A percentile compares a stretch with the other conserved stretches of the same genome.
These are phyloP conservation scores for Drosophila varians DNA, from an alignment of 1,140 invertebrate species.

Conservation along the genomic window DNA sequence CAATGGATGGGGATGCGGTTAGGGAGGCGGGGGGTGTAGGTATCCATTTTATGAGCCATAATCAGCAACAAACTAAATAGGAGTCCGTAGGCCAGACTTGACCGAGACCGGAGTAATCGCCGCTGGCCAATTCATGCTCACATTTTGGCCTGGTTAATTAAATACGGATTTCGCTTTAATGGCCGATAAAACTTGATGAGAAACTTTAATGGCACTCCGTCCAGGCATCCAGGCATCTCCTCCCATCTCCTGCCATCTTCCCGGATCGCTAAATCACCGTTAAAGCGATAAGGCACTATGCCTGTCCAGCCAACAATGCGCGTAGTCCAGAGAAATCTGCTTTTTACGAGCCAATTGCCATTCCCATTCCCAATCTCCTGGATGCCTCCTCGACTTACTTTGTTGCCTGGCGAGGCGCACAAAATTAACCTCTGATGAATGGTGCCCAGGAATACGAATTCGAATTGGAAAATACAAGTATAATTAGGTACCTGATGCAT, in stretches of 20 bases:
- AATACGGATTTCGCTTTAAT: slow-evolving; percentile 82
- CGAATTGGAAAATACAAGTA: no score
- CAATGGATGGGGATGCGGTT: slow-evolving; percentile 20
- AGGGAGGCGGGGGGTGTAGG: no score
- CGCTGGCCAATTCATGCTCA: slow-evolving; percentile 81
- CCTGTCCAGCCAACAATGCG: slow-evolving; percentile 33
- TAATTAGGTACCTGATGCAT: no score
- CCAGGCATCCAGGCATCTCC: neutral
- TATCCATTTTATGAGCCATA: slow-evolving; percentile 45
- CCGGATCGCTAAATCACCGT: slow-evolving; percentile 74
- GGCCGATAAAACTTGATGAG: slow-evolving; percentile 83
- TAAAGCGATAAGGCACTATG: slow-evolving; percentile 69
- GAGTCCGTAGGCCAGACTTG: neutral
- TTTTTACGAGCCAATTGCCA: slow-evolving; percentile 68
- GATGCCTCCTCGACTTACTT: slow-evolving; percentile 42
- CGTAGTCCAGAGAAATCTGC: slow-evolving; percentile 45
- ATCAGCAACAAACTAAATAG: slow-evolving; percentile 73
- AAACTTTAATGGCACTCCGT: slow-evolving; percentile 65
- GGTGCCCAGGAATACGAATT: slow-evolving; percentile 24
- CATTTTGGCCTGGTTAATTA: slow-evolving; percentile 82
- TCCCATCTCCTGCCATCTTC: neutral
- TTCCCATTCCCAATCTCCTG: neutral
- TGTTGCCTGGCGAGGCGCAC: slow-evolving; percentile 76
- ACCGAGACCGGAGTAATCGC: slow-evolving; percentile 18
- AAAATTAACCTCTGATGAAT: slow-evolving; percentile 83